Percentiles rank a stretch among this genome's conserved stretches.
Evolutionary conservation across 1,140 invertebrate species (phyloP).

Genomic region (Pogonomyrmex barbatus): DNA sequence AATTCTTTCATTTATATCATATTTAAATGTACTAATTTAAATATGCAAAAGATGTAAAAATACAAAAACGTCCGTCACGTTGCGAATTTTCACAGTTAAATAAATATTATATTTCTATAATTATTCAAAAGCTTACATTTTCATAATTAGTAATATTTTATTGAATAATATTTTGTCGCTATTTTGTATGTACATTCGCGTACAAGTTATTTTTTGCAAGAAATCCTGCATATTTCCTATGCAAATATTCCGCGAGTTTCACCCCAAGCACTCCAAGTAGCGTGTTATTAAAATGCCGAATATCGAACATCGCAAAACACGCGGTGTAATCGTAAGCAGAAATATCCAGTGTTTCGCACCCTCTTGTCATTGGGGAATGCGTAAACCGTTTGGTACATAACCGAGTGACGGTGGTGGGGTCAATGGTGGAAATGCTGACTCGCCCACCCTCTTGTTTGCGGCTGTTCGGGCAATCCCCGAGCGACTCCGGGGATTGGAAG

Average conservation of each 20-base stretch:
- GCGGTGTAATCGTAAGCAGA: constrained; percentile 52
- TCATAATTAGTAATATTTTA: background rate
- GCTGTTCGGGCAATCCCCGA: constrained; percentile 70
- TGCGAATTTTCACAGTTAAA: background rate
- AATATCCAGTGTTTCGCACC: constrained; percentile 48
- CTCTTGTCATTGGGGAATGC: constrained; percentile 38
- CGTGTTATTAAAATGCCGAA: constrained; percentile 37
- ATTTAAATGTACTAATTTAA: background rate
- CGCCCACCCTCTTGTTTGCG: constrained; percentile 81
- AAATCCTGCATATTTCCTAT: background rate
- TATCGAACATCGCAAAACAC: constrained; percentile 51
- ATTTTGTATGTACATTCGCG: background rate
- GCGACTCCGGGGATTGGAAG: constrained; percentile 64
- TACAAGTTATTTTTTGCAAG: background rate
- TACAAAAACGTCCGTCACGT: background rate
- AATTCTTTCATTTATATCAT: background rate
- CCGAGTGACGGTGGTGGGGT: background rate
- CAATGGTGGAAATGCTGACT: constrained; percentile 80
- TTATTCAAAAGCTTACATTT: background rate
- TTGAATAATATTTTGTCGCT: background rate
- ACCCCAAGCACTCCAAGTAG: constrained; percentile 20
- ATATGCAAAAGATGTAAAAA: background rate
- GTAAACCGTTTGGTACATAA: constrained; percentile 56
- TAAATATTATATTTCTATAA: background rate
- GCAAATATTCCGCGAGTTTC: constrained; percentile 22